Evolutionary conservation across 2,888 invertebrate genomes (phyloP), one percentile per base, ranked within the genome.

Genomic region (Metellina segmentata): DNA sequence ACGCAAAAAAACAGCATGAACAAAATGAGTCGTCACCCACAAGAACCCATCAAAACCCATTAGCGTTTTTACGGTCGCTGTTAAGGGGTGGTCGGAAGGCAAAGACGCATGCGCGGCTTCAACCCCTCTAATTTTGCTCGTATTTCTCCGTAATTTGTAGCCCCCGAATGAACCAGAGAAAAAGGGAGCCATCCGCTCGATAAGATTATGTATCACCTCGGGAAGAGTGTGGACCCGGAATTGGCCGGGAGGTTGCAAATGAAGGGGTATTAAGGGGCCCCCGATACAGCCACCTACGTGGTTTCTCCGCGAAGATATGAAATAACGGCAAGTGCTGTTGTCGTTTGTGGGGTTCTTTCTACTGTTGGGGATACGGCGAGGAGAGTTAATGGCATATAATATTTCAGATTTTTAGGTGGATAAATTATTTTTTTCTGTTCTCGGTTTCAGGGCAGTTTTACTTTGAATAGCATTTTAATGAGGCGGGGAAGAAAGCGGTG

Each of bases 91-190:
- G 69, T 52, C 52, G 77, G 69, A 51, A 69, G 51, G 69, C 70
- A 77, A n/a, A 34, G 9, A 19, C 52, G 78, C 71, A 48, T 53
- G 53, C 71, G 20, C 61, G n/a, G 51, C 49, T 52, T 48, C 52
- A n/a, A 13, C 75, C 72, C 71, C 82, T 51, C 53, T 82, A 89
- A 77, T 89, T 85, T 83, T 83, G 70, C 61, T 78, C 78, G 83
- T 89, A 89, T 82, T 83, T 89, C 89, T 89, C 72, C 52, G 78
- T 78, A 89, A 89, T 89, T 83, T 89, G 89, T 89, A 48, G 83
- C 89, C 11, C n/a, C 8, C n/a, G 77, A 77, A 48, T 52, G 71
- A 53, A 20, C 70, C n/a, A 70, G n/a, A 51, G 49, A 20, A 49
- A 79, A 71, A 81, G 48, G 13, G 49, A 70, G 71, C 9, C 49